A percentile compares a stretch with the other conserved stretches of the same genome.
Conservation (phyloP, 2,113 vertebrate genomes). For the Pterocles burchelli region DNA sequence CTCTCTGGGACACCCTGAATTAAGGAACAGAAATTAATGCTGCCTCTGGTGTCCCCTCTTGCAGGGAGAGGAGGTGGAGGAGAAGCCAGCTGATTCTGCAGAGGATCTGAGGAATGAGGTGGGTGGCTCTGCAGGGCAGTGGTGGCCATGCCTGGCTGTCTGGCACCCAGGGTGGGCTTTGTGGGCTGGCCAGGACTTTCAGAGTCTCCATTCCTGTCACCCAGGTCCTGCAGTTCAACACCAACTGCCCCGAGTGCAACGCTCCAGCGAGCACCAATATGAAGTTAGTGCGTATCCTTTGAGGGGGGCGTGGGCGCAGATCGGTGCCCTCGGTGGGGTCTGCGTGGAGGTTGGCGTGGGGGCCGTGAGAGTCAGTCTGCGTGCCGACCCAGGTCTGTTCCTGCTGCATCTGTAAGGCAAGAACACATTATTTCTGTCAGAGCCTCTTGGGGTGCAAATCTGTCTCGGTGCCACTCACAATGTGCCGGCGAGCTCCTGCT, state of each 20-base stretch:
- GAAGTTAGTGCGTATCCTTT: constrained; percentile 94
- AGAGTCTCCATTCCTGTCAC: too few relatives aligned
- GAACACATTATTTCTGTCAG: too few relatives aligned
- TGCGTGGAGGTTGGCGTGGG: accelerated
- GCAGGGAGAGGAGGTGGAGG: constrained; percentile 68
- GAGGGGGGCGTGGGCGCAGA: accelerated
- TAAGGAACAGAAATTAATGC: accelerated
- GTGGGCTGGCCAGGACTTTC: neutral
- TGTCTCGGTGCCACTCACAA: accelerated
- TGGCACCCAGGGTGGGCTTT: neutral
- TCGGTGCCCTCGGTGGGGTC: neutral
- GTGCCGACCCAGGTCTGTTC: too few relatives aligned
- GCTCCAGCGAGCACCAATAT: constrained; percentile 91
- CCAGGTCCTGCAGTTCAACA: constrained; percentile 89
- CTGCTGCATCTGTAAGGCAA: neutral
- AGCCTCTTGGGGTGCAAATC: too few relatives aligned
- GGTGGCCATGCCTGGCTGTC: accelerated
- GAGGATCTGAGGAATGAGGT: constrained; percentile 88
- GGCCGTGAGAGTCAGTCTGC: neutral
- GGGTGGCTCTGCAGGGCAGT: neutral
- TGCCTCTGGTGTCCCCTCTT: neutral
- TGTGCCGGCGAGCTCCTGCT: accelerated
- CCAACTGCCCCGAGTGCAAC: constrained; percentile 94
- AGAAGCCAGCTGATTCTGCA: constrained; percentile 45
- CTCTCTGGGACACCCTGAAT: accelerated